These are phyloP conservation scores for Aythya baeri DNA, from an alignment of 2,113 vertebrate genomes.

Conservation along the genomic window DNA sequence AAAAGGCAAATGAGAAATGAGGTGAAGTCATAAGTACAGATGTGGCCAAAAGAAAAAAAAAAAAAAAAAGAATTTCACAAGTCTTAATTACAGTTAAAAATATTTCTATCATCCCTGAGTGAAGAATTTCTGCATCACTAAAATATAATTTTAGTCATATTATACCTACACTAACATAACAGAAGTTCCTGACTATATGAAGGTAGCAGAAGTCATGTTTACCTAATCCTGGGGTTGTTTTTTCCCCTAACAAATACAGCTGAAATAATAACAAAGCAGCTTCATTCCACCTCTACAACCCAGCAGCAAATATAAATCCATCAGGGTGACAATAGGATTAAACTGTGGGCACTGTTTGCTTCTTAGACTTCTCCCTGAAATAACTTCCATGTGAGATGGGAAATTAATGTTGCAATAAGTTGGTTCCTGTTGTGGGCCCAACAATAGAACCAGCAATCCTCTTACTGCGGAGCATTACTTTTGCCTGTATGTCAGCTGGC, in stretches of 20 bases:
- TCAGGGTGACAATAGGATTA: constrained; percentile 63
- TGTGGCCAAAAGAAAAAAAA: not conserved
- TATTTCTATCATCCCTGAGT: not conserved
- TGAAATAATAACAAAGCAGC: constrained; percentile 48
- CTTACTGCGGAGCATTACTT: constrained; percentile 40
- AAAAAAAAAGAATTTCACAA: constrained; percentile 19
- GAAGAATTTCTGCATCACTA: constrained; percentile 45
- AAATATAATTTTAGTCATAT: constrained; percentile 46
- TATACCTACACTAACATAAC: constrained; percentile 24
- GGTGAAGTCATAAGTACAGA: not conserved
- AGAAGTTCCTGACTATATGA: constrained; percentile 14
- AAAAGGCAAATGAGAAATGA: not conserved
- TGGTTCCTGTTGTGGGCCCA: constrained; percentile 37
- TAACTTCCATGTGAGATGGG: constrained; percentile 43
- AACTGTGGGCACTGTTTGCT: constrained; percentile 19
- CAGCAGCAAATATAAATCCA: constrained; percentile 55
- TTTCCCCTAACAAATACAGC: not conserved
- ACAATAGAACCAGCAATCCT: constrained; percentile 57
- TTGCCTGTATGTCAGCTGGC: not conserved
- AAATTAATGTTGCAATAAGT: constrained; percentile 61
- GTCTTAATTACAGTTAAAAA: constrained; percentile 43
- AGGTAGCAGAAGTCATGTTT: constrained; percentile 38
- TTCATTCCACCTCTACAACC: constrained; percentile 22
- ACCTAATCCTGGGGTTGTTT: constrained; percentile 11
- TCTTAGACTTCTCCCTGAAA: constrained; percentile 48